These are phyloP conservation scores for Piprites chloris DNA, from an alignment of 2,113 vertebrate genomes.

Conservation along the genomic window DNA sequence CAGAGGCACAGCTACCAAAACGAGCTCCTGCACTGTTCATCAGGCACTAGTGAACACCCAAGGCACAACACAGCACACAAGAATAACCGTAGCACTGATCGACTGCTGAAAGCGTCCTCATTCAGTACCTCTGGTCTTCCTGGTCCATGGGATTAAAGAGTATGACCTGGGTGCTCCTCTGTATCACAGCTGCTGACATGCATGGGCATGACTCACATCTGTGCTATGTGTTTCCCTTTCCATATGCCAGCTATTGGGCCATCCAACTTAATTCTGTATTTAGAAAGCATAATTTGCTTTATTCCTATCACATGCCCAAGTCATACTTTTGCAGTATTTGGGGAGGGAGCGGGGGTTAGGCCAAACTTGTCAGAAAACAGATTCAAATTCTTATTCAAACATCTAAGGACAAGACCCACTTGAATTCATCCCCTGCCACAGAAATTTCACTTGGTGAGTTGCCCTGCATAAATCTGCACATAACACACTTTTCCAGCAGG, in stretches of 20 bases:
- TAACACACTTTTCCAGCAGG: slow-evolving; percentile 27
- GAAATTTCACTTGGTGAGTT: slow-evolving; percentile 24
- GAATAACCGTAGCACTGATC: rapidly evolving
- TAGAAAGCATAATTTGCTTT: background rate
- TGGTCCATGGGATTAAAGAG: background rate
- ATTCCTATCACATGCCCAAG: background rate
- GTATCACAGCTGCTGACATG: background rate
- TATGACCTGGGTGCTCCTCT: background rate
- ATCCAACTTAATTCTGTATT: background rate
- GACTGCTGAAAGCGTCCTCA: background rate
- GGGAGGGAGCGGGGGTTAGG: background rate
- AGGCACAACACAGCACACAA: background rate
- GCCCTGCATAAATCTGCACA: slow-evolving; percentile 31
- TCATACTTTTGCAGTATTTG: background rate
- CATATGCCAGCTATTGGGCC: background rate
- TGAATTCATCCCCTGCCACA: slow-evolving; percentile 22
- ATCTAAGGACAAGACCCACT: slow-evolving; percentile 6
- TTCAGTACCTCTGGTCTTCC: background rate
- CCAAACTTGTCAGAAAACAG: slow-evolving; percentile 12
- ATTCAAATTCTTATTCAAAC: slow-evolving; percentile 13
- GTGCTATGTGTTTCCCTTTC: rapidly evolving
- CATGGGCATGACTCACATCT: background rate
- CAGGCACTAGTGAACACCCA: rapidly evolving
- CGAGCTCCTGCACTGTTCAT: rapidly evolving
- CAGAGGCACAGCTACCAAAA: background rate